phyloP scores from a whole-genome alignment of 1,140 invertebrate genomes.

The Ylistrum balloti region DNA sequence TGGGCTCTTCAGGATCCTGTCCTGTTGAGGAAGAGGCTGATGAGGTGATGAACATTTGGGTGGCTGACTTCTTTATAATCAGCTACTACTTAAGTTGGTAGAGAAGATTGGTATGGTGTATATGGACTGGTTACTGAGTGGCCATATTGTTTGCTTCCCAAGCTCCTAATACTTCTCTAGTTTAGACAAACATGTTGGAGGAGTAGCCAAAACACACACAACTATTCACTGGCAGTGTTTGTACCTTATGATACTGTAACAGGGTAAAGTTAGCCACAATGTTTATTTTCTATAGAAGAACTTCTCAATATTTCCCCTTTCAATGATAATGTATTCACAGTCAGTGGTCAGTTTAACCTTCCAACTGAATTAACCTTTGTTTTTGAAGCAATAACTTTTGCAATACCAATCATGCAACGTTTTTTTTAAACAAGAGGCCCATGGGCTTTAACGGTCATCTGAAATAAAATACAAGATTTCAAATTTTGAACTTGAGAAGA shows the following conservation, averaged over 20 bases:
- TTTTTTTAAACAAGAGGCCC: no score
- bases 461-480: no score
- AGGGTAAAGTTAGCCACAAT: not conserved
- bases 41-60: not conserved
- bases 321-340: no score
- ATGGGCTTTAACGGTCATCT: no score
- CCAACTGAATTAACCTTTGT: no score
- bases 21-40: not conserved
- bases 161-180: not conserved
- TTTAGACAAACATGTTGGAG: not conserved
- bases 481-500: no score
- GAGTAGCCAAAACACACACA: constrained; percentile 16
- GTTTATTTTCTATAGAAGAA: not conserved
- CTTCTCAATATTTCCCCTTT: no score
- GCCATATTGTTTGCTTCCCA: not conserved
- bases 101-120: not conserved
- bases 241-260: not conserved
- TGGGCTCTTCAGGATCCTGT: not conserved
- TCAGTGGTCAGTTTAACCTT: no score
- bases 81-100: no score
- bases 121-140: not conserved
- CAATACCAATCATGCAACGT: no score
- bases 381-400: no score
- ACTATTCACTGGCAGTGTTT: not conserved
- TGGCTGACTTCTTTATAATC: not conserved